Conservation (phyloP, 2,888 invertebrate genomes). For the Cephus pygmeus region DNA sequence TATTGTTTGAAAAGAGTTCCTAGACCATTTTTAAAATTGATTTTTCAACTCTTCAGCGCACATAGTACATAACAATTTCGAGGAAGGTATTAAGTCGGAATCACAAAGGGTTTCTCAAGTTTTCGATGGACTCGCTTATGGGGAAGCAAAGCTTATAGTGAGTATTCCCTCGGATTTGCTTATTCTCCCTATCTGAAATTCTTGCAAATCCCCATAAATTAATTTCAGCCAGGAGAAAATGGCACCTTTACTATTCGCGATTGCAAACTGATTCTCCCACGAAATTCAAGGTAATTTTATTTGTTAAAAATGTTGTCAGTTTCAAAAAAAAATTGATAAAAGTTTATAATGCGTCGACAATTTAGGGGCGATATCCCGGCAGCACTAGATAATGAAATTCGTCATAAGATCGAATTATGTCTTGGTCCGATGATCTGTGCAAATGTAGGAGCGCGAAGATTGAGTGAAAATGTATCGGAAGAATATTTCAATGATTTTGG, state of each 20-base stretch:
- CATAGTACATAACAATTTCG: background rate
- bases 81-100: background rate
- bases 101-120: background rate
- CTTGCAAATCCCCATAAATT: background rate
- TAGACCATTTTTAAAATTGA: background rate
- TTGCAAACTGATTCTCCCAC: background rate
- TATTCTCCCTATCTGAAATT: background rate
- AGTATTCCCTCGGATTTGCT: background rate
- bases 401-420: conserved; percentile 25
- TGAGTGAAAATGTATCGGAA: background rate
- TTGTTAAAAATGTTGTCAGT: background rate
- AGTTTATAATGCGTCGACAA: background rate
- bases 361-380: background rate
- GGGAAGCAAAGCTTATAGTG: background rate
- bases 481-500: background rate
- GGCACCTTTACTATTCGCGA: background rate
- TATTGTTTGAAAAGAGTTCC: background rate
- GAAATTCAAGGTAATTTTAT: background rate
- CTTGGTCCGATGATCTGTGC: conserved; percentile 17
- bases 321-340: background rate
- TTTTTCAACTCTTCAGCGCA: background rate
- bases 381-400: conserved; percentile 19
- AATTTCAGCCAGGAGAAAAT: background rate
- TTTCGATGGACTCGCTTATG: background rate
- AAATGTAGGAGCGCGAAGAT: conserved; percentile 9